Evolutionary conservation across 2,797 vertebrate genomes (phyloP), one percentile per base, ranked within the genome.

Genomic region (Anguilla obscura): DNA sequence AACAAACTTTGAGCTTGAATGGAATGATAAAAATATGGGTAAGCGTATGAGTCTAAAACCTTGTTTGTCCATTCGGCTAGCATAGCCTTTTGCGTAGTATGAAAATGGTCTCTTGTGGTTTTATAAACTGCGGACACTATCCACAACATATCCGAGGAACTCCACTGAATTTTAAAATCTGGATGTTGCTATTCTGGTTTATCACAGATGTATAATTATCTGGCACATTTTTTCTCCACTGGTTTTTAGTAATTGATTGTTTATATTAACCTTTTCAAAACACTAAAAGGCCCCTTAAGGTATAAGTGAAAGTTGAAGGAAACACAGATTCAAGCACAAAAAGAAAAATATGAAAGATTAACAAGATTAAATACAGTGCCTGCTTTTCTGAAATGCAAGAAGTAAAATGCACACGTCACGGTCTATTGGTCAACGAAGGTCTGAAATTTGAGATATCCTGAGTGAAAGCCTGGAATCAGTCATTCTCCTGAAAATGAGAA

Each of bases 161-260:
- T 54, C 45, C 30, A 48, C 50, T 82, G 48, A 21, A 79, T 40
- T 18, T 18, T 27, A 10, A 27, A 30, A 27, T 52, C 24, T 84
- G 82, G 1, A 50, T 84, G 82, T 30, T 45, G 45, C 50, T 48
- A 80, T 48, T 82, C 18, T 82, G 79, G 79, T 82, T 50, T 80
- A 76, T 66, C 56, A 50, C 36, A 40, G 48, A 24, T 83, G 24
- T 45, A 84, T 30, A 16, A 50, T 84, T 30, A 54, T 56, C 82
- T 84, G 50, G 3, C 52, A 3, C 9, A 21, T 52, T 84, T 52
- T 52, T 30, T 52, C 2, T 3, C n/a, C 1, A 52, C 1, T 84
- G 5, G 24, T 30, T 54, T 83, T 83, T 52, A 52, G 18, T 83
- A 24, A 50, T 50, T 27, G n/a, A 3, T 40, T 21, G 33, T 79